A percentile compares a stretch with the other conserved stretches of the same genome.
phyloP scores from a whole-genome alignment of 1,140 invertebrate genomes.

The Adelges cooleyi region DNA sequence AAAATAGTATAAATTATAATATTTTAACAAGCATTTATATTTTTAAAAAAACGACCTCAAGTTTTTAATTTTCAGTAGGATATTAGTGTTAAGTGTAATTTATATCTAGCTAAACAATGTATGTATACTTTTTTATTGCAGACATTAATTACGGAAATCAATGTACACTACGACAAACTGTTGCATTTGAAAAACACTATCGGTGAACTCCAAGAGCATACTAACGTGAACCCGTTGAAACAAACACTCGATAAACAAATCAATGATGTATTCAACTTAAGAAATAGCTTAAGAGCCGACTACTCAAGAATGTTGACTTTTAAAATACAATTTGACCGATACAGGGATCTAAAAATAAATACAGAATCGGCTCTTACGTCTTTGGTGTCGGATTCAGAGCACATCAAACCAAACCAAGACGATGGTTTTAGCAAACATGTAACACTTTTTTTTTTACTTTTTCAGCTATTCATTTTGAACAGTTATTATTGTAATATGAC shows the following conservation, averaged over 20 bases:
- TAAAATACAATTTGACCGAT: background rate
- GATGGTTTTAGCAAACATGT: background rate
- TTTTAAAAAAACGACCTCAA: background rate
- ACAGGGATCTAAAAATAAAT: background rate
- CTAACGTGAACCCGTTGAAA: background rate
- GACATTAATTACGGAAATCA: background rate
- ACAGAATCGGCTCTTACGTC: background rate
- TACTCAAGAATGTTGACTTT: background rate
- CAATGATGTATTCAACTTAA: background rate
- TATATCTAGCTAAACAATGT: background rate
- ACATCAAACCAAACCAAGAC: background rate
- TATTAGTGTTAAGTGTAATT: background rate
- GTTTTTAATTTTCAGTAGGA: background rate
- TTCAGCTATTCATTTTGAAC: too few species aligned
- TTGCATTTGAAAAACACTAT: background rate
- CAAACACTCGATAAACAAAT: background rate
- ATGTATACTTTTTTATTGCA: background rate
- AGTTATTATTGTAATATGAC: background rate
- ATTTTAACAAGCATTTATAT: background rate
- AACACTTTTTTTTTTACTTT: background rate
- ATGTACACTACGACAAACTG: background rate
- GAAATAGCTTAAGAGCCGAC: background rate
- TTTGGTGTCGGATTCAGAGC: background rate
- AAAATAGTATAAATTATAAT: background rate
- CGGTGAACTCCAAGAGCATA: conserved; percentile 5